Conservation (phyloP, 1,140 invertebrate species). For the Agraylea sexmaculata region DNA sequence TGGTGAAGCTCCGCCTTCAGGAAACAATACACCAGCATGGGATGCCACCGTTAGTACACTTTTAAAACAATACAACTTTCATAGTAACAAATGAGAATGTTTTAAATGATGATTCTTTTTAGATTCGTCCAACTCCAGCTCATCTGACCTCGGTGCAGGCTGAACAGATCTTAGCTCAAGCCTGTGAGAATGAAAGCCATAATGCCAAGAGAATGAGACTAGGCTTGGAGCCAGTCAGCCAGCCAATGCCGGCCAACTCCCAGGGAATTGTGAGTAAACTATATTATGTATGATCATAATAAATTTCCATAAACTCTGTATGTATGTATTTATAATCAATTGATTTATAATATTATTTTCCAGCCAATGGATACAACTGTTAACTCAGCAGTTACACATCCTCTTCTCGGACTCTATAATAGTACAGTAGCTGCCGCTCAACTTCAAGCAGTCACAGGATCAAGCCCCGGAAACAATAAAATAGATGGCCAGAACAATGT, state of each 20-base stretch:
- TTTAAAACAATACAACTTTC: not conserved
- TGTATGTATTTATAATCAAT: not conserved
- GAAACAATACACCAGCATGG: conserved; percentile 31
- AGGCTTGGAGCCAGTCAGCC: conserved; percentile 86
- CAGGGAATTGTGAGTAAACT: conserved; percentile 40
- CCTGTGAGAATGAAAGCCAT: conserved; percentile 93
- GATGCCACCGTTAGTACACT: conserved; percentile 35
- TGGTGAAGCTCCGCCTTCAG: conserved; percentile 43
- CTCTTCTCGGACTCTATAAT: conserved; percentile 36
- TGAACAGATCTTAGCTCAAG: conserved; percentile 87
- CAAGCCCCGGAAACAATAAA: conserved; percentile 2
- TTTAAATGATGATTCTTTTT: conserved; percentile 13
- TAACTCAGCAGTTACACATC: conserved; percentile 27
- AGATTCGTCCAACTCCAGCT: conserved; percentile 86
- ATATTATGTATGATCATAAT: too few species aligned
- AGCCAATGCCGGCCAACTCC: conserved; percentile 63
- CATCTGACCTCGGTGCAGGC: conserved; percentile 93
- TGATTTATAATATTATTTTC: conserved; percentile 8
- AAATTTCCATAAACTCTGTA: too few species aligned
- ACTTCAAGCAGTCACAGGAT: conserved; percentile 8
- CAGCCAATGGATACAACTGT: conserved; percentile 39
- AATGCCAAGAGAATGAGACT: conserved; percentile 94
- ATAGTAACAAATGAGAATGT: conserved; percentile 1
- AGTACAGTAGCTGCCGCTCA: conserved; percentile 21
- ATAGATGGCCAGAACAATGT: conserved; percentile 4